Evolutionary conservation across 1,140 invertebrate genomes (phyloP).

Genomic region (Arctopsyche grandis): DNA sequence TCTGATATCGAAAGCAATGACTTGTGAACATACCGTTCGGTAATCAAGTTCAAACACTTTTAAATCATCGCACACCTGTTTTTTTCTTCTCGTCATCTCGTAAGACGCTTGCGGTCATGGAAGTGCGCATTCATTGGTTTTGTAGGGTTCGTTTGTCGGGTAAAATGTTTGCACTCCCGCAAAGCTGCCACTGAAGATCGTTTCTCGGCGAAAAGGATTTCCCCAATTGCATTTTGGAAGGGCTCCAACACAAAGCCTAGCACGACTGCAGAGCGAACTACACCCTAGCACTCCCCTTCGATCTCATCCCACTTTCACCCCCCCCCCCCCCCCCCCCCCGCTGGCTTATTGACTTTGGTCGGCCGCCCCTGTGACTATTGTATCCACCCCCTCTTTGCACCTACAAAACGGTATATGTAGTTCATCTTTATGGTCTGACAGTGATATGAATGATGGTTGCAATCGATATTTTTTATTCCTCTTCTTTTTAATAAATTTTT

Average conservation of each 20-base stretch:
- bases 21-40: too few species aligned
- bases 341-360: not conserved
- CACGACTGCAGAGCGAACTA: not conserved
- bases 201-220: conserved; percentile 22
- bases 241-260: conserved; percentile 13
- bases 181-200: not conserved
- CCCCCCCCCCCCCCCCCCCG: not conserved
- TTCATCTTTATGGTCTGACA: too few species aligned
- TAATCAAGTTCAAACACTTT: too few species aligned
- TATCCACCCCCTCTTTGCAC: not conserved
- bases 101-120: too few species aligned
- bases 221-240: conserved; percentile 37
- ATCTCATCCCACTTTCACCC: not conserved
- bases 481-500: too few species aligned
- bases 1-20: too few species aligned
- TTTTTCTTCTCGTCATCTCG: too few species aligned
- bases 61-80: too few species aligned
- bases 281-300: not conserved
- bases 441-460: too few species aligned
- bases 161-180: not conserved
- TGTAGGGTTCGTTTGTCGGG: not conserved
- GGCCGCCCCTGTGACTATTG: not conserved
- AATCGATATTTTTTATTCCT: too few species aligned
- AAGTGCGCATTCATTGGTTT: not conserved
- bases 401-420: too few species aligned